These are phyloP conservation scores for Apteryx mantelli DNA, from an alignment of 2,113 vertebrate species.

Conservation along the genomic window DNA sequence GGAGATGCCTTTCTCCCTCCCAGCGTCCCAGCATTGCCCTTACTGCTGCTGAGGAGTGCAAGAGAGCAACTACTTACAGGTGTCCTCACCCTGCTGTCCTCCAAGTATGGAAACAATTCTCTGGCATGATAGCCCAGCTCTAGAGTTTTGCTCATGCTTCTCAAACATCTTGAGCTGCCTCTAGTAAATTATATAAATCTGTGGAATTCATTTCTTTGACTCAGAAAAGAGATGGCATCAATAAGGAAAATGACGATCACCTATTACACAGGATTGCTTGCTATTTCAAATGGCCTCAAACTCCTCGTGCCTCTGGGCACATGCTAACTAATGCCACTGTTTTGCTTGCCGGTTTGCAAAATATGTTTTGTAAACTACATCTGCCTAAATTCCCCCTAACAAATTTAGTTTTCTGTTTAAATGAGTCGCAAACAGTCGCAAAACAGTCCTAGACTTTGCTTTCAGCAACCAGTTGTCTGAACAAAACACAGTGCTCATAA, in stretches of 20 bases:
- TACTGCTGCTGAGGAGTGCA: neutral
- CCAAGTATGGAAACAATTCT: neutral
- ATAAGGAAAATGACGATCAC: neutral
- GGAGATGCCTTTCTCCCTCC: neutral
- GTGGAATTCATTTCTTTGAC: neutral
- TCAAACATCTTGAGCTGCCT: neutral
- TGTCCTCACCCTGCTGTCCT: neutral
- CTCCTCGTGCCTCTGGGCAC: neutral
- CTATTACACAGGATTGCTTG: neutral
- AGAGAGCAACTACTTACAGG: neutral
- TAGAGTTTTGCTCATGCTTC: neutral
- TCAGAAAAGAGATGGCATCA: neutral
- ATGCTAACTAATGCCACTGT: neutral
- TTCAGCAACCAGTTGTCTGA: conserved; percentile 16
- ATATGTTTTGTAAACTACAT: neutral
- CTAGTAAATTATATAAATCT: neutral
- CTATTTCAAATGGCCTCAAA: neutral
- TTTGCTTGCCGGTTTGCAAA: neutral
- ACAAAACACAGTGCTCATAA: conserved; percentile 7
- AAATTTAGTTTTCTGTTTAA: neutral
- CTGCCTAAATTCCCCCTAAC: neutral
- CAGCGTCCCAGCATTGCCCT: neutral
- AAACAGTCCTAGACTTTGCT: neutral
- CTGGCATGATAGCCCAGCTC: accelerated
- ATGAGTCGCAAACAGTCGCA: neutral